Conservation (phyloP, 1,140 invertebrate genomes). For the Drosophila azteca region DNA sequence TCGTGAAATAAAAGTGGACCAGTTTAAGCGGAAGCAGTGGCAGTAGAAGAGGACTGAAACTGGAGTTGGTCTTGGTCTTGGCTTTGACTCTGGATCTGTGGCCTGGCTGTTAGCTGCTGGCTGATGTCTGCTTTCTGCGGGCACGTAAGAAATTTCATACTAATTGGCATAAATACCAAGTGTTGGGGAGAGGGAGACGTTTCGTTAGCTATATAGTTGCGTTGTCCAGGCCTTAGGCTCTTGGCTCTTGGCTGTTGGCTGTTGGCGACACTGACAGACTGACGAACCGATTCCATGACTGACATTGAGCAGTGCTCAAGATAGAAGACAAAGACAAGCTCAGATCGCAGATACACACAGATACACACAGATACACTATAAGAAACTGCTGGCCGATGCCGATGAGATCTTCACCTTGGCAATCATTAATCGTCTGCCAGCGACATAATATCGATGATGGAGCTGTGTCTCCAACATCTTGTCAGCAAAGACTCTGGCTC, state of each 20-base stretch:
- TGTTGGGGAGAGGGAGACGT: conserved; percentile 63
- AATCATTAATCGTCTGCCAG: conserved; percentile 82
- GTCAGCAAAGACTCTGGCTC: too few relatives aligned
- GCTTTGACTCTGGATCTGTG: conserved; percentile 29
- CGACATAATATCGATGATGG: conserved; percentile 83
- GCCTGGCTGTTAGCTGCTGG: conserved; percentile 4
- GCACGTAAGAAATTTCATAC: conserved; percentile 84
- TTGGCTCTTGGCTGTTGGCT: conserved; percentile 31
- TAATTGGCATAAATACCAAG: conserved; percentile 84
- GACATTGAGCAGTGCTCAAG: conserved; percentile 61
- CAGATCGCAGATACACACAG: neutral
- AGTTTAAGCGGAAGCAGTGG: conserved; percentile 81
- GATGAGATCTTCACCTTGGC: conserved; percentile 83
- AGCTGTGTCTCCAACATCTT: conserved; percentile 59
- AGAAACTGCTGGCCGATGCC: neutral
- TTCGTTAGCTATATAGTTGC: conserved; percentile 6
- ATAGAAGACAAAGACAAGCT: conserved; percentile 27
- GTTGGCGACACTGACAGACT: conserved; percentile 58
- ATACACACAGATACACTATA: too few relatives aligned
- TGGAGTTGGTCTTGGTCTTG: conserved; percentile 26
- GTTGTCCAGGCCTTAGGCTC: conserved; percentile 1
- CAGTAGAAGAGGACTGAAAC: conserved; percentile 32
- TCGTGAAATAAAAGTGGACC: conserved; percentile 80
- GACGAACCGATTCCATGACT: conserved; percentile 65
- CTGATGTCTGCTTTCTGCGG: conserved; percentile 65